A percentile compares a stretch with the other conserved stretches of the same genome.
phyloP scores from a whole-genome alignment of 2,113 vertebrate genomes.

The Hippocampus zosterae region DNA sequence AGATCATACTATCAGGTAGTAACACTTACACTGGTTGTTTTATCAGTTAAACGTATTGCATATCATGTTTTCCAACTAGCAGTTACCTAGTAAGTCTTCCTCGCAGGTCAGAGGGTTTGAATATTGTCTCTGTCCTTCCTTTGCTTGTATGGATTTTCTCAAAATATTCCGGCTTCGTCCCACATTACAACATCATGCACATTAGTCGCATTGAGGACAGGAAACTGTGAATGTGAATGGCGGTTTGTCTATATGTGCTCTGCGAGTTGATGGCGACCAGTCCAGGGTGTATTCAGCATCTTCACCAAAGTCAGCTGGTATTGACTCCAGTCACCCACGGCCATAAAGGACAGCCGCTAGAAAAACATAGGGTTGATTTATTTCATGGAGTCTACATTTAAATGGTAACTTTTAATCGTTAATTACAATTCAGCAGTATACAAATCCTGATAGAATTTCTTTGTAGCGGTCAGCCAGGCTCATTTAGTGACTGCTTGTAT shows the following conservation, averaged over 20 bases:
- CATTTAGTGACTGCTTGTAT: not conserved
- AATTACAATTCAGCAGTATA: not conserved
- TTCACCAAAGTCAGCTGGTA: not conserved
- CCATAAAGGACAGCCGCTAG: not conserved
- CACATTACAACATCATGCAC: too few relatives aligned
- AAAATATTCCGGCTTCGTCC: too few relatives aligned
- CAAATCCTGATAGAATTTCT: not conserved
- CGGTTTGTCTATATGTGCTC: too few relatives aligned
- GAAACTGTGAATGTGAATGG: too few relatives aligned
- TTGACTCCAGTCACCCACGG: not conserved
- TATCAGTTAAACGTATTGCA: not conserved
- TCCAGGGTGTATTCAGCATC: not conserved
- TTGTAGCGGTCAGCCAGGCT: not conserved
- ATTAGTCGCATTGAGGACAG: too few relatives aligned
- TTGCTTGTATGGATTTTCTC: too few relatives aligned
- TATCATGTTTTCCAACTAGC: not conserved
- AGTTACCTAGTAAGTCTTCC: not conserved
- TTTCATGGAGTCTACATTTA: not conserved
- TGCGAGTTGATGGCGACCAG: not conserved
- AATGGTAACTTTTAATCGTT: not conserved
- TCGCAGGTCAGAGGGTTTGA: not conserved
- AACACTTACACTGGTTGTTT: not conserved
- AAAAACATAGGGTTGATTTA: not conserved
- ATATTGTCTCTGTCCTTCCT: not conserved
- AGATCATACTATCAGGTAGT: not conserved